Conservation (phyloP, 1,140 invertebrate species). For the Meteorus sp. region DNA sequence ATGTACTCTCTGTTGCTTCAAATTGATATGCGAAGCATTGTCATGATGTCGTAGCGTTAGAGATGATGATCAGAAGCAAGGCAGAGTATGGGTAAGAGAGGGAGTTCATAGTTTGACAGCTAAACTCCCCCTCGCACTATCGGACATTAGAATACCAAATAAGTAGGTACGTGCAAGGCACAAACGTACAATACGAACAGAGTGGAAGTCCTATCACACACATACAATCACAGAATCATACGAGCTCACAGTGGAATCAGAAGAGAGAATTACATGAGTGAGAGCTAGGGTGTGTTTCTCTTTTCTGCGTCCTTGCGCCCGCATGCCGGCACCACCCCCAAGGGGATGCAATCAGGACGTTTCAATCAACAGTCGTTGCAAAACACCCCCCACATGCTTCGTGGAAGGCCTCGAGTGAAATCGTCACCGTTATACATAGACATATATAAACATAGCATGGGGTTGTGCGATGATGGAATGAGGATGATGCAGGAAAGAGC, state of each 20-base stretch:
- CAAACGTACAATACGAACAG: too few relatives aligned
- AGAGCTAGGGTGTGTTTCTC: conserved; percentile 25
- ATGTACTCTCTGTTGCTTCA: too few relatives aligned
- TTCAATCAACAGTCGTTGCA: conserved; percentile 58
- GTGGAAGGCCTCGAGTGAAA: conserved; percentile 28
- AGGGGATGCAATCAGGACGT: conserved; percentile 59
- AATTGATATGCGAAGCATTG: too few relatives aligned
- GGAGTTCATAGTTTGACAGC: not conserved
- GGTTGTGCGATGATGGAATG: conserved; percentile 9
- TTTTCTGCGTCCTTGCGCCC: conserved; percentile 46
- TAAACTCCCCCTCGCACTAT: conserved; percentile 31
- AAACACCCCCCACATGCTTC: conserved; percentile 23
- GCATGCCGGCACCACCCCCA: conserved; percentile 49
- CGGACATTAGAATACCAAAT: conserved; percentile 61
- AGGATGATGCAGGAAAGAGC: conserved; percentile 4
- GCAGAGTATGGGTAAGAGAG: too few relatives aligned
- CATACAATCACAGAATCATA: not conserved
- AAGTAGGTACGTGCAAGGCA: conserved; percentile 50
- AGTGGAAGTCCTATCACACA: too few relatives aligned
- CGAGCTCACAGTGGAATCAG: conserved; percentile 5
- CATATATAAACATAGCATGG: conserved; percentile 13
- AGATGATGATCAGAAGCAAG: conserved; percentile 2
- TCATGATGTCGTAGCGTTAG: not conserved
- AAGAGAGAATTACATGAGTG: conserved; percentile 7
- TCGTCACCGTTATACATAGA: conserved; percentile 25